Base-by-base conservation (phyloP, 2,888 invertebrate genomes). In the Liodrosophila aerea region DNA sequence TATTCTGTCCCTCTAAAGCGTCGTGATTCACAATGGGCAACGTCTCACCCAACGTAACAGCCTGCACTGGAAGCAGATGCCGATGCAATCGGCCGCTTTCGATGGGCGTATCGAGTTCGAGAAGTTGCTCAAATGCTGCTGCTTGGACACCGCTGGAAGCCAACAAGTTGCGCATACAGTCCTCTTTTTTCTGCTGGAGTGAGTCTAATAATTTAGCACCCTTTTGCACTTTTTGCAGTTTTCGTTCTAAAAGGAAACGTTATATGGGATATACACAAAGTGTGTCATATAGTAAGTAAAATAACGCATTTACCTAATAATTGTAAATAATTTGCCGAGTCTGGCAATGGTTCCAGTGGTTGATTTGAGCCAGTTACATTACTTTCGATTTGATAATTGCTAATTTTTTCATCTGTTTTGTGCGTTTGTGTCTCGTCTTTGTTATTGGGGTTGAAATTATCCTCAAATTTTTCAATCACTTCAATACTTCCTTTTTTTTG, bases 281-380 rank as follows among this genome's bases (percentile, higher is more conserved):
- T n/a, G n/a, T n/a, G 5, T 7, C 8, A 39, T 39, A 18, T 18
- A 4, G 34, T 27, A 43, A 47, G 11, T 15, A 8, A 15, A 9
- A 15, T 11, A 4, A 8, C 15, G 3, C 58, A 77, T 87, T 88
- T 90, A 95, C 95, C 94, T 76, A 95, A 91, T 68, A 92, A 89
- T 61, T 93, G 93, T 51, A 95, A 89, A 57, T 90, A 90, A 40
- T 80, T 84, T 27, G 85, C 73, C 1, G 90, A 90, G 61, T 90
- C 90, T 0, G 89, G 89, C 50, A 89, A 66, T 1, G 94, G 94
- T 52, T 86, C 81, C 45, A 71, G 30, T 18, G n/a, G 37, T 29
- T 74, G 84, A 7, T 45, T n/a, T n/a, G n/a, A 36, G 40, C 11
- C 41, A n/a, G 39, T 40, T 31, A 30, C 63, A 65, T 63, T 58